Conservation (phyloP, 2,797 vertebrate species). For the Pipistrellus pipistrellus region DNA sequence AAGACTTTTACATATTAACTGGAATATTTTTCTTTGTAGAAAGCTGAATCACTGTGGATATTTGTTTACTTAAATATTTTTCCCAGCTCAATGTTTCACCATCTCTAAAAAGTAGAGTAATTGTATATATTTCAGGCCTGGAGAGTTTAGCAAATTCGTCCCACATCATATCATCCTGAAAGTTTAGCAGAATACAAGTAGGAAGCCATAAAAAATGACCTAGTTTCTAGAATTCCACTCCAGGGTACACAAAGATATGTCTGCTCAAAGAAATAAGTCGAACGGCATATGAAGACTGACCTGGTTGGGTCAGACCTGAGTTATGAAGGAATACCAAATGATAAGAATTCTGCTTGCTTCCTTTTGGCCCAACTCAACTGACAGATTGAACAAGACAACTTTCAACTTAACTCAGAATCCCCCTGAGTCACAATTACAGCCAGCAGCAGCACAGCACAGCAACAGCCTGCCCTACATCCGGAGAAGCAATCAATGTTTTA, state of each 20-base stretch:
- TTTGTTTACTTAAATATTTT: constrained; percentile 64
- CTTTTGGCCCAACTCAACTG: constrained; percentile 82
- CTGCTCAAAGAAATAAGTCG: constrained; percentile 80
- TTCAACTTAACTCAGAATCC: constrained; percentile 78
- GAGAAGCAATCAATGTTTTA: not conserved
- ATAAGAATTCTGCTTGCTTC: constrained; percentile 75
- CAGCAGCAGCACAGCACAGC: constrained; percentile 57
- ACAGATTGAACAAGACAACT: constrained; percentile 81
- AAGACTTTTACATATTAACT: not conserved
- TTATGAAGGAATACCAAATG: constrained; percentile 85
- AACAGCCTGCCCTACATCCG: constrained; percentile 70
- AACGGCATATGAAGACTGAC: constrained; percentile 80
- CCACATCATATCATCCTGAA: constrained; percentile 61
- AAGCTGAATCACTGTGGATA: constrained; percentile 27
- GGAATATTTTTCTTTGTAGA: constrained; percentile 60
- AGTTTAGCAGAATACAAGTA: constrained; percentile 83
- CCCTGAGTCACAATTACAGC: constrained; percentile 79
- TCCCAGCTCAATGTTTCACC: constrained; percentile 63
- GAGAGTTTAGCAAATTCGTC: constrained; percentile 76
- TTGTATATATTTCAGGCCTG: constrained; percentile 79
- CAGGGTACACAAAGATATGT: constrained; percentile 80
- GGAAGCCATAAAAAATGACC: constrained; percentile 84
- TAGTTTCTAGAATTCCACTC: constrained; percentile 82
- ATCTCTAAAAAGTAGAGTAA: constrained; percentile 73
- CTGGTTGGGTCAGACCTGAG: constrained; percentile 83